These are phyloP conservation scores for Cryptotermes secundus DNA, from an alignment of 1,140 invertebrate species.

Conservation along the genomic window DNA sequence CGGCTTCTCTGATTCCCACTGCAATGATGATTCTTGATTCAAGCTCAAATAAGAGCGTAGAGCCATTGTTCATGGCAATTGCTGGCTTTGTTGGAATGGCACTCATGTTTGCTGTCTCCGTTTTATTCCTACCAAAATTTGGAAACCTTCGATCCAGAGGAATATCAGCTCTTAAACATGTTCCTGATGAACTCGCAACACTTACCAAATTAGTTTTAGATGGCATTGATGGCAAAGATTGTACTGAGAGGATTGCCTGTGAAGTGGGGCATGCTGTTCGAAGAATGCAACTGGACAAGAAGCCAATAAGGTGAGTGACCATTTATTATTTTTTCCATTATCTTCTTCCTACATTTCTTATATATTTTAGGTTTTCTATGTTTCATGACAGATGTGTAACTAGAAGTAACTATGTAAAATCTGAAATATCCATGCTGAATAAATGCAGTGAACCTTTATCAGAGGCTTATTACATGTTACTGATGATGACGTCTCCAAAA, in stretches of 20 bases:
- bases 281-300: neutral
- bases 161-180: slow-evolving; percentile 32
- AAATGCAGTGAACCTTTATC: too few species aligned
- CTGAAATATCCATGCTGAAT: too few species aligned
- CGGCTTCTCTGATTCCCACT: neutral
- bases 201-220: slow-evolving; percentile 40
- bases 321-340: neutral
- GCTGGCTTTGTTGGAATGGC: slow-evolving; percentile 52
- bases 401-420: too few species aligned
- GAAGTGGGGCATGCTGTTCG: slow-evolving; percentile 39
- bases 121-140: slow-evolving; percentile 50
- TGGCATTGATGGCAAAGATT: slow-evolving; percentile 42
- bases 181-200: slow-evolving; percentile 39
- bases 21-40: slow-evolving; percentile 32
- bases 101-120: slow-evolving; percentile 48
- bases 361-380: too few species aligned
- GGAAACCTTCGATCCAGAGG: slow-evolving; percentile 25
- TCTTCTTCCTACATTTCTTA: neutral
- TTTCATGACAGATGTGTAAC: too few species aligned
- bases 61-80: slow-evolving; percentile 52
- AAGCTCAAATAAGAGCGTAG: slow-evolving; percentile 40
- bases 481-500: too few species aligned
- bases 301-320: neutral
- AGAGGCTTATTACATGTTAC: too few species aligned
- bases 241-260: slow-evolving; percentile 41